Evolutionary conservation across 1,140 invertebrate species (phyloP), one percentile per base, ranked within the genome.

Genomic region (Drosophila littoralis): DNA sequence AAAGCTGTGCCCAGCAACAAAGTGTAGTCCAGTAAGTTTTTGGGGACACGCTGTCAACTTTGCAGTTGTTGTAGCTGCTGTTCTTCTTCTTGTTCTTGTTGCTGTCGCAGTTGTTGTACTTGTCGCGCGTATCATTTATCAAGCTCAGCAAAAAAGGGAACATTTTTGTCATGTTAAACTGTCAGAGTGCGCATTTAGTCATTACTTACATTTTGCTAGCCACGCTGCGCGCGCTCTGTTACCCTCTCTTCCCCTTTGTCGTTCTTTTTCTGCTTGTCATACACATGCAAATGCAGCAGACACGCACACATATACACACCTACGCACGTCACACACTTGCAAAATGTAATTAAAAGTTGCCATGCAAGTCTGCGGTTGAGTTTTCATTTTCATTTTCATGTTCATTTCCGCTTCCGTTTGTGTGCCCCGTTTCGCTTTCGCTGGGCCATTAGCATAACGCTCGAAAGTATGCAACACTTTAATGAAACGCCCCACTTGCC

Each of bases 101-200:
- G 1, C n/a, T 22, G 17, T 5, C 15, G 55, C 13, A 33, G 15
- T 50, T 43, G 57, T 63, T 69, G 58, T 64, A n/a, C 40, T 48
- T 60, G 67, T 65, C 36, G 57, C 32, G 28, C 70, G 58, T 88
- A 83, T 89, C 84, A 89, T 89, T 89, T 89, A 89, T 89, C 84
- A 89, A 89, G 84, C 85, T 89, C 84, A 81, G 76, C 81, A 79
- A 67, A 86, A 86, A 88, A 70, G 52, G 68, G 69, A 88, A 79
- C 79, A 88, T 86, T 86, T 86, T 89, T 84, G 85, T 89, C 77
- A 89, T 89, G 84, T 89, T 89, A 81, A 89, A 84, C 84, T 89
- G 84, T 90, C 84, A 89, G 84, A 89, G 80, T 78, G 84, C 84
- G 84, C 84, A 89, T 89, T 89, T 89, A 89, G 84, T 89, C 84